Evolutionary conservation across 2,113 vertebrate species (phyloP).

Genomic region (Strix aluco): DNA sequence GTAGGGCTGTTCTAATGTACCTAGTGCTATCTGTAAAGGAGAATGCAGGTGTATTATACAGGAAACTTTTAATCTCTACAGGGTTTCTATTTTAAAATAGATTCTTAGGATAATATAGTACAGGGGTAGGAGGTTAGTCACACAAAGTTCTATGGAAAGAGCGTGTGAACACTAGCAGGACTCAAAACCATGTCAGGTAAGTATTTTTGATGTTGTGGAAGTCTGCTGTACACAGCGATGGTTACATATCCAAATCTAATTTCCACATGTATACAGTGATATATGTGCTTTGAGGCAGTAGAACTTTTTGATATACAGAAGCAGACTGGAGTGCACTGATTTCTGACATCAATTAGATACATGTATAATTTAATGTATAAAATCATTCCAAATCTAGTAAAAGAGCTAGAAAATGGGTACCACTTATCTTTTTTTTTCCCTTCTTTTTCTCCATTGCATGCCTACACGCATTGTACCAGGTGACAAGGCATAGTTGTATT

Average conservation of each 20-base stretch:
- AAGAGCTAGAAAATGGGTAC: not conserved
- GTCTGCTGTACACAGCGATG: not conserved
- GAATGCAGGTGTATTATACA: not conserved
- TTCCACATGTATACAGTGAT: not conserved
- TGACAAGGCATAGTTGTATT: not conserved
- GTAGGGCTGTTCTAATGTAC: not conserved
- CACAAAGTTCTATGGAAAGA: not conserved
- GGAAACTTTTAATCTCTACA: not conserved
- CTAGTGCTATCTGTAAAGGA: not conserved
- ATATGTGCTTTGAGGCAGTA: not conserved
- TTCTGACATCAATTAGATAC: not conserved
- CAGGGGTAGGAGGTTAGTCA: not conserved
- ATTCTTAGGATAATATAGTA: not conserved
- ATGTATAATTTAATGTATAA: not conserved
- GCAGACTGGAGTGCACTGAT: fast-evolving
- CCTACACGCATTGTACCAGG: too few relatives aligned
- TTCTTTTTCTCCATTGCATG: not conserved
- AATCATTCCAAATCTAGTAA: not conserved
- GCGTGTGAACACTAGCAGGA: not conserved
- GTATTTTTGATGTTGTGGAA: not conserved
- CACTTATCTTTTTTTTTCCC: not conserved
- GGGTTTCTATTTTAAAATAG: not conserved
- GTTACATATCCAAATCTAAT: not conserved
- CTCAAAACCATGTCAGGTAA: not conserved
- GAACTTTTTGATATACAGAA: not conserved